A percentile compares a stretch with the other conserved stretches of the same genome.
Evolutionary conservation across 2,888 invertebrate species (phyloP).

Genomic region (Ormyrus pomaceus): DNA sequence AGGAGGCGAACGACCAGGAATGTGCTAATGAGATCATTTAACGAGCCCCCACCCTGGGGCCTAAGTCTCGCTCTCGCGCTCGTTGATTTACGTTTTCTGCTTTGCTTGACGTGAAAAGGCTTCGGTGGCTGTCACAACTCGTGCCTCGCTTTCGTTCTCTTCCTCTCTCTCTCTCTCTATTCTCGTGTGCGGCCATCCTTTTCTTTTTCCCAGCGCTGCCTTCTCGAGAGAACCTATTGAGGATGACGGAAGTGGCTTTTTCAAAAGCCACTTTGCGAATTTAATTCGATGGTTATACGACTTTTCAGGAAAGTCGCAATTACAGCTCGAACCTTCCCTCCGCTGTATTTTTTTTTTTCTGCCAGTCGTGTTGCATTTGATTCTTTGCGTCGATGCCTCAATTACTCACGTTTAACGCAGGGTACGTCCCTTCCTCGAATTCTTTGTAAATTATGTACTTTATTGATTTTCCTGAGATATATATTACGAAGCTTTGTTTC

Average conservation of each 20-base stretch:
- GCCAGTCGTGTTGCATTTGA: no score
- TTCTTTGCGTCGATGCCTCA: no score
- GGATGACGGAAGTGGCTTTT: slow-evolving; percentile 37
- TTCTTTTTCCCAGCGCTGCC: not conserved
- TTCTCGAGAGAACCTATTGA: not conserved
- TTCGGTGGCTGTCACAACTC: slow-evolving; percentile 44
- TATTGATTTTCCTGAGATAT: no score
- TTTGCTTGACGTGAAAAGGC: slow-evolving; percentile 52
- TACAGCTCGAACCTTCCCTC: not conserved
- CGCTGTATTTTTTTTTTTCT: not conserved
- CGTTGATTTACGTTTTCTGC: slow-evolving; percentile 65
- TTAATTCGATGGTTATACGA: slow-evolving; percentile 2
- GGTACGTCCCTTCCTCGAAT: no score
- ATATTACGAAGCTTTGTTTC: no score
- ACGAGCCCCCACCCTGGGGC: slow-evolving; percentile 58
- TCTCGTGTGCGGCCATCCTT: slow-evolving; percentile 6
- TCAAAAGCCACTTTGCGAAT: slow-evolving; percentile 23
- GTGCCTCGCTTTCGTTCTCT: slow-evolving; percentile 22
- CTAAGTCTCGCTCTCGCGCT: slow-evolving; percentile 51
- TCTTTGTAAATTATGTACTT: no score
- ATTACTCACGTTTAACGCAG: no score
- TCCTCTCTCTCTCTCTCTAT: slow-evolving; percentile 33
- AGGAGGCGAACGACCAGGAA: slow-evolving; percentile 69
- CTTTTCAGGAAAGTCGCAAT: slow-evolving; percentile 10
- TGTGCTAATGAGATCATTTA: slow-evolving; percentile 75